These are phyloP conservation scores for Cancer borealis DNA, from an alignment of 2,888 invertebrate genomes.

Conservation along the genomic window DNA sequence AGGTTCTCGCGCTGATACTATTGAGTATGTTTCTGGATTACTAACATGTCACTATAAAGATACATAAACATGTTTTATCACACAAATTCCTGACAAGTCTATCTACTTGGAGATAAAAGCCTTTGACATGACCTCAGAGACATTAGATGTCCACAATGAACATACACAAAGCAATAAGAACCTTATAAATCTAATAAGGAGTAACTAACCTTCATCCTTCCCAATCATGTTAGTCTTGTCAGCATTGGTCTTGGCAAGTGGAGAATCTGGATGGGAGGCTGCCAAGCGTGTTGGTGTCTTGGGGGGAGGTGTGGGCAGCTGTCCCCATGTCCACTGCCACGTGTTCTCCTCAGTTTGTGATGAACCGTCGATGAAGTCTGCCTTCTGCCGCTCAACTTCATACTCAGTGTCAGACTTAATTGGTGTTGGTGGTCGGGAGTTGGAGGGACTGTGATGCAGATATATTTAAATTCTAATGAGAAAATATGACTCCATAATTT, in stretches of 20 bases:
- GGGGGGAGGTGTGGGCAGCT: conserved; percentile 84
- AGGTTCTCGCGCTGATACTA: not conserved
- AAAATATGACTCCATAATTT: not conserved
- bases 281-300: conserved; percentile 59
- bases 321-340: conserved; percentile 95
- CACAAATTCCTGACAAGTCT: not conserved
- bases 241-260: conserved; percentile 28
- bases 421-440: conserved; percentile 89
- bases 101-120: not conserved
- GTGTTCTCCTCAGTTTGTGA: conserved; percentile 79
- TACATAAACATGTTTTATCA: not conserved
- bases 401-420: conserved; percentile 97
- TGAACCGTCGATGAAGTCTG: conserved; percentile 72
- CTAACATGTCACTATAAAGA: not conserved
- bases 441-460: conserved; percentile 79
- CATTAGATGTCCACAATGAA: not conserved
- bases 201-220: conserved; percentile 60
- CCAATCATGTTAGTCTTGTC: conserved; percentile 45
- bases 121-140: not conserved
- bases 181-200: not conserved
- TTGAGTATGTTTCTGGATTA: not conserved
- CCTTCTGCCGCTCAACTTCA: conserved; percentile 82
- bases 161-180: not conserved
- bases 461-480: not conserved
- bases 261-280: conserved; percentile 44